Percentiles rank a stretch among this genome's conserved stretches.
Evolutionary conservation across 1,140 invertebrate genomes (phyloP).

Genomic region (Stegodyphus dumicola): DNA sequence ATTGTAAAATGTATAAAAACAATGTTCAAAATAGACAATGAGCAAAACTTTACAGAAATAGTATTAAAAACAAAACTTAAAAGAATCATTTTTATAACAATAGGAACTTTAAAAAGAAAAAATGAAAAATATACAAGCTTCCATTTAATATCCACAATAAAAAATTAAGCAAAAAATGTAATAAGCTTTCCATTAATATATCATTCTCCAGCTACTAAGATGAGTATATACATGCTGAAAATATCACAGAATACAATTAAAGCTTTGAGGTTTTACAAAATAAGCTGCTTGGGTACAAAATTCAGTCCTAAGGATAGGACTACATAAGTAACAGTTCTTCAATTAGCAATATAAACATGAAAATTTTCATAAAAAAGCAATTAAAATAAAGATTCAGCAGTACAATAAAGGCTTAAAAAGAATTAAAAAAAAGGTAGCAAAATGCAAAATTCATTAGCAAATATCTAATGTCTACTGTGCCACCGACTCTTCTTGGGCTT

Average conservation of each 20-base stretch:
- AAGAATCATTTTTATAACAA: too few species aligned
- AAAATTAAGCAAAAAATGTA: too few species aligned
- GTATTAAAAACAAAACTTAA: too few species aligned
- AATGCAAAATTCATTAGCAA: slow-evolving; percentile 34
- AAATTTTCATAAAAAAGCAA: background rate
- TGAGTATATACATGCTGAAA: slow-evolving; percentile 44
- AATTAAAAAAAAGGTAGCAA: slow-evolving; percentile 13
- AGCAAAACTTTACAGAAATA: too few species aligned
- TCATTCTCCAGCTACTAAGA: slow-evolving; percentile 8
- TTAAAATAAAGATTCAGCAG: slow-evolving; percentile 27
- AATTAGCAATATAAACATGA: background rate
- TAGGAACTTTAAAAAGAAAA: too few species aligned
- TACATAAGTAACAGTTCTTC: too few species aligned
- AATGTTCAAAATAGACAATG: too few species aligned
- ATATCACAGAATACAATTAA: slow-evolving; percentile 50
- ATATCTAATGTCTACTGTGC: slow-evolving; percentile 35
- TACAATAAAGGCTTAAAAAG: slow-evolving; percentile 42
- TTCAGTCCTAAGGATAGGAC: background rate
- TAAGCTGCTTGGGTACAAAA: slow-evolving; percentile 1
- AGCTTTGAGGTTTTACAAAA: slow-evolving; percentile 22
- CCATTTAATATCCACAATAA: too few species aligned
- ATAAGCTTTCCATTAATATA: too few species aligned
- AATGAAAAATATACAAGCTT: too few species aligned
- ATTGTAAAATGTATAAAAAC: too few species aligned
- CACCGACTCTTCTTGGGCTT: slow-evolving; percentile 21